These are phyloP conservation scores for Porites australiensis DNA, from an alignment of 64 coral and sea anemone species.

Conservation along the genomic window DNA sequence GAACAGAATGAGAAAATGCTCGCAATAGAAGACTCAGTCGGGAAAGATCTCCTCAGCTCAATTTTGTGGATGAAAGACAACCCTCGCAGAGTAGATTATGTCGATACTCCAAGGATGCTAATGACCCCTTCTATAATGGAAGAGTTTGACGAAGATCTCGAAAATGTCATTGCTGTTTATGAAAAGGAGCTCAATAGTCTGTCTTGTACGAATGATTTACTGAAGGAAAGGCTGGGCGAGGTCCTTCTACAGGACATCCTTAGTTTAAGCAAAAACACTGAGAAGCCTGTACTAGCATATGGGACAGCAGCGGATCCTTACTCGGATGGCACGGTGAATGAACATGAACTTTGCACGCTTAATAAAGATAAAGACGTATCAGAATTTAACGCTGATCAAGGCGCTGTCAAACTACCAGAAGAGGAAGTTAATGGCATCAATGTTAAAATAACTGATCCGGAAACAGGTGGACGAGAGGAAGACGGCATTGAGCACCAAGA, in stretches of 20 bases:
- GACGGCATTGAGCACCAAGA: background rate
- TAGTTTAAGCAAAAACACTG: background rate
- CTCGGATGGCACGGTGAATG: background rate
- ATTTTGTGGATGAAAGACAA: background rate
- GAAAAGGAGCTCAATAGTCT: conserved; percentile 66
- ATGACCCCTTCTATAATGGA: conserved; percentile 25
- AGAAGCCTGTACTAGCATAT: background rate
- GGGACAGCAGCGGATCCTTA: background rate
- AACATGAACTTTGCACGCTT: no score
- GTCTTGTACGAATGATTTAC: conserved; percentile 37
- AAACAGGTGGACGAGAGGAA: background rate
- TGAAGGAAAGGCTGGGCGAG: conserved; percentile 49
- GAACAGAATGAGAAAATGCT: conserved; percentile 50
- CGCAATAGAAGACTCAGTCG: conserved; percentile 19
- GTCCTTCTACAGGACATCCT: conserved; percentile 35
- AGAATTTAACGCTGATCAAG: no score
- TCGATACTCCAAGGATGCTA: background rate
- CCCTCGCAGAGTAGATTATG: background rate
- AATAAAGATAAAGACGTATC: no score
- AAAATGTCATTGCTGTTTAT: conserved; percentile 64
- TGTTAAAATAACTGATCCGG: background rate
- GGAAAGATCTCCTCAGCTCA: conserved; percentile 1
- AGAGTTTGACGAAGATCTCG: conserved; percentile 63
- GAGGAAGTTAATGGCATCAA: background rate
- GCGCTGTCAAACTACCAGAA: no score